Evolutionary conservation across 2,888 invertebrate species (phyloP), one percentile per base, ranked within the genome.

Genomic region (Lampropteryx suffumata): DNA sequence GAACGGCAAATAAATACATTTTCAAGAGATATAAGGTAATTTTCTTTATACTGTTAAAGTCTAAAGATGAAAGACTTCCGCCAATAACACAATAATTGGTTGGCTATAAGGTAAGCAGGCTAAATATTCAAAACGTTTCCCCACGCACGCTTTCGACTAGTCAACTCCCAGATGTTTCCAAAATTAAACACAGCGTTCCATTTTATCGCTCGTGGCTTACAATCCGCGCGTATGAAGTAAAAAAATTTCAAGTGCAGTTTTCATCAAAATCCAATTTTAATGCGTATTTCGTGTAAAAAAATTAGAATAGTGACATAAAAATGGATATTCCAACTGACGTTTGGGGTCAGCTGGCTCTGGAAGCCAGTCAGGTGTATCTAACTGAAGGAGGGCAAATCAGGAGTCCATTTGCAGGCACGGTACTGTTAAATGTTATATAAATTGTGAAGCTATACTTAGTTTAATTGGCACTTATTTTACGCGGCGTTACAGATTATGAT

Each of bases 311-410:
- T 56, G 54, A 13, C 17, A 10, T 59, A 45, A 78, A 53, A 48
- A 94, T 94, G 94, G 94, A 94, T 92, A 88, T 94, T 63, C 91
- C 92, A 37, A 93, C 94, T 45, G 95, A 97, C 91, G 94, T 97
- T 71, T 96, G 97, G 96, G 96, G 96, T 40, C 97, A 97, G 82
- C 90, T 97, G 71, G 96, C 97, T 55, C 91, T 97, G 52, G 97
- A 97, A 84, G 95, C 96, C 45, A 94, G 95, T 66, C 96, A 96
- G 86, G 95, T 96, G 60, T 96, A 96, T 84, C 91, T 96, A 62
- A 94, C 94, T 30, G 96, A 96, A 84, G 95, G 94, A 57, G 95
- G 95, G 50, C 92, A 93, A 65, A 88, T 94, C 67, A 93, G 95
- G 75, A 96, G 96, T 81, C 96, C 95, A 56, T 96, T 96, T 78